These are phyloP conservation scores for Drosophila gunungcola DNA, from an alignment of 1,140 invertebrate genomes.

Conservation along the genomic window DNA sequence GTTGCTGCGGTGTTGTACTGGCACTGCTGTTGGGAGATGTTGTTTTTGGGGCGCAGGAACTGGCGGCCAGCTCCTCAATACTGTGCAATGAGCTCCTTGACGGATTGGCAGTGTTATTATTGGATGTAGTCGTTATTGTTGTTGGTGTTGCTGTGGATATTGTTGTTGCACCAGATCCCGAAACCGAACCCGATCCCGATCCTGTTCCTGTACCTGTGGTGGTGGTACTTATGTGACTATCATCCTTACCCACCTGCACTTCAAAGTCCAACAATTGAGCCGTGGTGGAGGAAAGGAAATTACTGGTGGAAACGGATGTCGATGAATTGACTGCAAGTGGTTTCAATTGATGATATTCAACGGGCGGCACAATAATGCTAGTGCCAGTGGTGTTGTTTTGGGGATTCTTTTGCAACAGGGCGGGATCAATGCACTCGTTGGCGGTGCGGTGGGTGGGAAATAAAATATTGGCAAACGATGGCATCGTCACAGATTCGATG, in stretches of 20 bases:
- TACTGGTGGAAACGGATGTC: conserved; percentile 45
- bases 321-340: conserved; percentile 36
- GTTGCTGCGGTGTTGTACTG: conserved; percentile 25
- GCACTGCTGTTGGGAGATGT: conserved; percentile 35
- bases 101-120: conserved; percentile 52
- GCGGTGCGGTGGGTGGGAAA: conserved; percentile 42
- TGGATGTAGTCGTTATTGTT: conserved; percentile 6
- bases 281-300: conserved; percentile 57
- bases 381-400: conserved; percentile 21
- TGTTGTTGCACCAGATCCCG: conserved; percentile 39
- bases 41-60: conserved; percentile 59
- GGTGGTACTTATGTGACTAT: conserved; percentile 46
- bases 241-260: conserved; percentile 49
- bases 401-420: conserved; percentile 46
- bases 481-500: conserved; percentile 68
- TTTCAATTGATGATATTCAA: conserved; percentile 74
- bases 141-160: conserved; percentile 20
- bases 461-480: conserved; percentile 72
- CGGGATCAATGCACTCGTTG: conserved; percentile 48
- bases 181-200: conserved; percentile 17
- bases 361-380: conserved; percentile 21
- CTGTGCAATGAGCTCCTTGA: conserved; percentile 62
- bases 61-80: conserved; percentile 74
- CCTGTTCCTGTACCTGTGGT: not conserved
- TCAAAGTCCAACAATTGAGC: conserved; percentile 67